Evolutionary conservation across 1,140 invertebrate genomes (phyloP), one percentile per base, ranked within the genome.

Genomic region (Apocrypta bakeri): DNA sequence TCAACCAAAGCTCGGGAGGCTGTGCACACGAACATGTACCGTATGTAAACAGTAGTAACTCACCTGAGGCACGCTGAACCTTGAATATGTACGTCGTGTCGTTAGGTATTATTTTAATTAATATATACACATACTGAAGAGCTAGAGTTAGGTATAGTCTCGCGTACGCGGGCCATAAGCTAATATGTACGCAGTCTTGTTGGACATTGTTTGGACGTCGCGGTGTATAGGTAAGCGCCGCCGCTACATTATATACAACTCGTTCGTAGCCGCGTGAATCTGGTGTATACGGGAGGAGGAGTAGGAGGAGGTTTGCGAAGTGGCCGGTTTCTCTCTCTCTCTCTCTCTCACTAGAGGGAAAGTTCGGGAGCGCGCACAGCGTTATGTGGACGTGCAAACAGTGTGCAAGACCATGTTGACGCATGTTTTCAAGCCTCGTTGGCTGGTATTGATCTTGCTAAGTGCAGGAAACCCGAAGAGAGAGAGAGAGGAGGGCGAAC

Each of bases 381-480:
- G 90, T 92, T 91, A 91, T 91, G 88, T 90, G 89, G 87, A 90
- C 90, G 89, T 89, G 90, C 90, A 91, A 92, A 92, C 90, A 92
- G 90, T 91, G 90, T 91, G 90, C 91, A 92, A 92, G 91, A 91
- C 90, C 90, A 90, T 93, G 92, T 93, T 93, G 92, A 93, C 92
- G 92, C 91, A 92, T 93, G 91, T 93, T 92, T 92, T 93, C 91
- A 93, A 93, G 92, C 91, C 90, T 92, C 91, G 91, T 92, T 91
- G 91, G 90, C 89, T 91, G 90, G 92, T 93, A 92, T 93, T 93
- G 92, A 93, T 92, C 92, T 92, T 93, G 91, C 91, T 92, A 92
- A 92, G 91, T 93, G 91, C 89, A 92, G 91, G 90, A 91, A 92
- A 91, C 90, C 86, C 88, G 88, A 87, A 89, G 83, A 72, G 83